A percentile compares a stretch with the other conserved stretches of the same genome.
These are phyloP conservation scores for Leucoraja ocellata DNA, from an alignment of 2,797 vertebrate genomes.

Conservation along the genomic window DNA sequence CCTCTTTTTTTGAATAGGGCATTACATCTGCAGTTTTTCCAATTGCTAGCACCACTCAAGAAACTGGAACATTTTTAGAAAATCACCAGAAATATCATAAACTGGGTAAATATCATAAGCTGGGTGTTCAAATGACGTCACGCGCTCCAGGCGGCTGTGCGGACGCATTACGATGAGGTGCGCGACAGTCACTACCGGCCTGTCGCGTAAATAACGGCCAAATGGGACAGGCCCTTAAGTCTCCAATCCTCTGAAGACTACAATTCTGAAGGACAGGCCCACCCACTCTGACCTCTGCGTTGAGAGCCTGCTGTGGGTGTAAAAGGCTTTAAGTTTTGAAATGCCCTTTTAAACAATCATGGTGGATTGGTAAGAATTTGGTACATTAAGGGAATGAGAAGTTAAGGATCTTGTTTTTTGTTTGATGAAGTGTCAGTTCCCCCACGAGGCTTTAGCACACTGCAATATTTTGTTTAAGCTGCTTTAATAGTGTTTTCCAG, in stretches of 20 bases:
- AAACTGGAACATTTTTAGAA: too few relatives aligned
- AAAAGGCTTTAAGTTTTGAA: background rate
- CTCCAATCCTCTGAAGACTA: background rate
- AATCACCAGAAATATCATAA: too few relatives aligned
- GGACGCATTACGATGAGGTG: too few relatives aligned
- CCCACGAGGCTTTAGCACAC: background rate
- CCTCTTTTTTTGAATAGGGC: too few relatives aligned
- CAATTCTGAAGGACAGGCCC: background rate
- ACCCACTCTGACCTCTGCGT: background rate
- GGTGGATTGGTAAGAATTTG: background rate
- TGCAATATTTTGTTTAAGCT: background rate
- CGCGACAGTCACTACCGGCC: too few relatives aligned
- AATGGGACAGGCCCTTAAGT: too few relatives aligned
- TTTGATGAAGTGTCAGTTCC: background rate
- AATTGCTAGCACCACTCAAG: too few relatives aligned
- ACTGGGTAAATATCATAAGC: too few relatives aligned
- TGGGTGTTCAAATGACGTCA: too few relatives aligned
- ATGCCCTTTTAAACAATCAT: background rate
- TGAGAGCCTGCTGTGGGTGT: background rate
- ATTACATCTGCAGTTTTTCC: too few relatives aligned
- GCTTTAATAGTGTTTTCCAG: background rate
- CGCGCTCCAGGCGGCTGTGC: too few relatives aligned
- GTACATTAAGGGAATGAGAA: background rate
- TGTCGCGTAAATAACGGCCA: too few relatives aligned
- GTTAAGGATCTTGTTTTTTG: background rate